These are phyloP conservation scores for Nephrotoma guestfalica DNA, from an alignment of 2,888 invertebrate species.

Conservation along the genomic window DNA sequence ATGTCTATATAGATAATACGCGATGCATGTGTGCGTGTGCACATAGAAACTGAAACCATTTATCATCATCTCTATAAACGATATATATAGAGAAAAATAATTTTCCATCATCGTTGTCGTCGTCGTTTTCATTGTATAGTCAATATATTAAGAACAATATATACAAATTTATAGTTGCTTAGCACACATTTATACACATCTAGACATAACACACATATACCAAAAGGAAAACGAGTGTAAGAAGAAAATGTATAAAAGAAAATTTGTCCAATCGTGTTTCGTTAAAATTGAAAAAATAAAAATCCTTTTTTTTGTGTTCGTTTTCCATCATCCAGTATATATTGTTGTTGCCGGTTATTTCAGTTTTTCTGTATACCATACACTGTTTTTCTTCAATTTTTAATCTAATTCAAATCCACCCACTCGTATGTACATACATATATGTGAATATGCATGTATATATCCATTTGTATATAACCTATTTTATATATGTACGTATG, in stretches of 20 bases:
- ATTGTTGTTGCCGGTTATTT: neutral
- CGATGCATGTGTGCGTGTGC: neutral
- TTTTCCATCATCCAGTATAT: neutral
- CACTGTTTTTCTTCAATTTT: neutral
- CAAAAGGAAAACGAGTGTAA: neutral
- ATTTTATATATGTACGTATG: neutral
- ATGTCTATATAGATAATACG: neutral
- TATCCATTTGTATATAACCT: neutral
- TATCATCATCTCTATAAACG: neutral
- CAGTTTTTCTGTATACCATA: neutral
- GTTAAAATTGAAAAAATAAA: neutral
- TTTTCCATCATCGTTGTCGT: neutral
- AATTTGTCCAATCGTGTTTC: slow-evolving; percentile 2
- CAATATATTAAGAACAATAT: neutral
- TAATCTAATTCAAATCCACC: slow-evolving; percentile 4
- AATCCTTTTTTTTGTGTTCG: neutral
- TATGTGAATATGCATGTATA: neutral
- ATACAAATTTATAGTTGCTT: neutral
- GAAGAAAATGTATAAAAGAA: neutral
- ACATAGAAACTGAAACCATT: neutral
- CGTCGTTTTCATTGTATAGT: neutral
- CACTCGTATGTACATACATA: neutral
- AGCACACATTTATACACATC: neutral
- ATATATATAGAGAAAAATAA: neutral
- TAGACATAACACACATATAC: neutral